phyloP scores from a whole-genome alignment of 2,888 invertebrate species.

The Barypeithes pellucidus region DNA sequence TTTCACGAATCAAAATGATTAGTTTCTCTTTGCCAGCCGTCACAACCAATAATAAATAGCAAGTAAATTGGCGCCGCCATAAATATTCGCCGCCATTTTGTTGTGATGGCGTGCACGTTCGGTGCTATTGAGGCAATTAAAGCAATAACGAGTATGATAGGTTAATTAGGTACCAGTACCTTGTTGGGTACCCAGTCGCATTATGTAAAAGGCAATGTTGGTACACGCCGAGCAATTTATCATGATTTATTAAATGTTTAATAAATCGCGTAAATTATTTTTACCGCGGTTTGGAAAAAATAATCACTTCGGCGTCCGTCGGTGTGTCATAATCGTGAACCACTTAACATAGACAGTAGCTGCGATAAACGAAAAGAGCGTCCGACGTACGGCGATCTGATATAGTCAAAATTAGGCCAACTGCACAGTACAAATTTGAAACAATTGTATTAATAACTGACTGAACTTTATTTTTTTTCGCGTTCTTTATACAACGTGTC shows the following conservation, averaged over 20 bases:
- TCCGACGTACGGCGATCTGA: no score
- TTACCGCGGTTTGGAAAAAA: no score
- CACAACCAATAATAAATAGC: constrained; percentile 36
- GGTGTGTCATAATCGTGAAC: no score
- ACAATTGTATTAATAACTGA: no score
- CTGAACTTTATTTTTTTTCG: no score
- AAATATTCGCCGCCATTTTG: constrained; percentile 47
- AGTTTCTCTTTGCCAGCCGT: constrained; percentile 17
- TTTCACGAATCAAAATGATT: not conserved
- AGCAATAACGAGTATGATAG: constrained; percentile 51
- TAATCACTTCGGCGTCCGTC: no score
- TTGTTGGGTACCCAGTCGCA: constrained; percentile 37
- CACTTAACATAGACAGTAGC: no score
- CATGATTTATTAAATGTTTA: constrained; percentile 38
- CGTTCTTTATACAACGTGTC: no score
- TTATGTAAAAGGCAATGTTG: constrained; percentile 49
- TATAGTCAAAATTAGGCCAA: no score
- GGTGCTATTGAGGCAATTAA: constrained; percentile 52
- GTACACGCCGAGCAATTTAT: constrained; percentile 44
- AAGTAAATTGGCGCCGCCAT: constrained; percentile 49
- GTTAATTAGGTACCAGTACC: constrained; percentile 54
- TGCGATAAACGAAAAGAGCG: no score
- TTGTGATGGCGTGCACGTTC: constrained; percentile 44
- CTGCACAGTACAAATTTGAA: no score
- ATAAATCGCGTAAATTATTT: constrained; percentile 1